These are phyloP conservation scores for Ceratina calcarata DNA, from an alignment of 1,140 invertebrate species.

Conservation along the genomic window DNA sequence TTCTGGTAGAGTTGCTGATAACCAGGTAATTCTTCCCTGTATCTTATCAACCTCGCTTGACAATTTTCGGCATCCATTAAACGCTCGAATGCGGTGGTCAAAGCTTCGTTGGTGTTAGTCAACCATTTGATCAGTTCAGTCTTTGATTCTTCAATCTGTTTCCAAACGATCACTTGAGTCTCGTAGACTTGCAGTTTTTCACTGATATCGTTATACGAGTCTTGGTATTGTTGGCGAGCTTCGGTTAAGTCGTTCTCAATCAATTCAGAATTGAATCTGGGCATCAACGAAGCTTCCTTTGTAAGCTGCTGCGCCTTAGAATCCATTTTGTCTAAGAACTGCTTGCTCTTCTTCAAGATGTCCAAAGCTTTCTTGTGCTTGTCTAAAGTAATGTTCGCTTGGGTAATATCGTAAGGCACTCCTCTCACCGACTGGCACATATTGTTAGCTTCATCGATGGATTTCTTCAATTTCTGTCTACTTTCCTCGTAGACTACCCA, in stretches of 20 bases:
- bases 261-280: constrained; percentile 85
- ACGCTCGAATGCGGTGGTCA: constrained; percentile 88
- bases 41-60: constrained; percentile 88
- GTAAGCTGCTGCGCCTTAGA: constrained; percentile 86
- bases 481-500: constrained; percentile 89
- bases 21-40: constrained; percentile 91
- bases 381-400: constrained; percentile 83
- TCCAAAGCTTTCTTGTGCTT: constrained; percentile 89
- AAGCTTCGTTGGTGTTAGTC: constrained; percentile 87
- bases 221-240: constrained; percentile 87
- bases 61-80: constrained; percentile 90
- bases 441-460: constrained; percentile 85
- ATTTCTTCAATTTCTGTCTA: constrained; percentile 85
- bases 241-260: constrained; percentile 84
- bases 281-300: constrained; percentile 87
- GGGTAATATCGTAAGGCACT: constrained; percentile 84
- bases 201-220: constrained; percentile 85
- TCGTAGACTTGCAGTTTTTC: constrained; percentile 89
- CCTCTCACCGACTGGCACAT: constrained; percentile 82
- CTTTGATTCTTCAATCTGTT: constrained; percentile 92
- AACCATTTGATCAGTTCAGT: constrained; percentile 92
- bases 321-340: constrained; percentile 88
- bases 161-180: constrained; percentile 94
- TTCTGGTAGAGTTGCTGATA: constrained; percentile 88
- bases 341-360: constrained; percentile 87